A percentile compares a stretch with the other conserved stretches of the same genome.
phyloP scores from a whole-genome alignment of 2,113 vertebrate species.

The Anthoscopus minutus region DNA sequence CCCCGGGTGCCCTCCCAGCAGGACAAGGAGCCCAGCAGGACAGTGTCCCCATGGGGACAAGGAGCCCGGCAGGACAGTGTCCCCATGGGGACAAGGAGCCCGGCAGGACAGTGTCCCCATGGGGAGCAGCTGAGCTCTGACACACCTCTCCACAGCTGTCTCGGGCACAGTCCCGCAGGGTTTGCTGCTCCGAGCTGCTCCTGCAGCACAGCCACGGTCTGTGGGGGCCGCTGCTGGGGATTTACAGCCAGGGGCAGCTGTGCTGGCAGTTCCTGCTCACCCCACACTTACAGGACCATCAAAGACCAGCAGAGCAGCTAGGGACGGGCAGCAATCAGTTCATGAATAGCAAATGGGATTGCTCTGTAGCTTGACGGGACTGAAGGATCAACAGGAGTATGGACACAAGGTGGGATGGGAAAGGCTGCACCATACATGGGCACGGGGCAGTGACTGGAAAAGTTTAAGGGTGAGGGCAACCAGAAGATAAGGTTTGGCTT shows the following conservation, averaged over 20 bases:
- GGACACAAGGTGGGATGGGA: not conserved
- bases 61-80: not conserved
- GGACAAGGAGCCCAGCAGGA: no score
- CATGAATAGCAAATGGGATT: not conserved
- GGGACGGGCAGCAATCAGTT: not conserved
- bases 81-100: no score
- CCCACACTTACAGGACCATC: accelerated
- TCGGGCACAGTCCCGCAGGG: not conserved
- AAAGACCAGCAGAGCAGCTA: not conserved
- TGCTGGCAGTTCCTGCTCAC: not conserved
- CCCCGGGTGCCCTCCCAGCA: not conserved
- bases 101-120: accelerated
- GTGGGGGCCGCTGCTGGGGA: no score
- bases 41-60: not conserved
- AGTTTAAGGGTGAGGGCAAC: not conserved
- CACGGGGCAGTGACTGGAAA: not conserved
- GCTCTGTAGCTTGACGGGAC: not conserved
- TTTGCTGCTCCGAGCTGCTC: not conserved
- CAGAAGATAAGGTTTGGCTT: not conserved
- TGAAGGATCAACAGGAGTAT: accelerated
- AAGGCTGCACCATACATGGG: not conserved
- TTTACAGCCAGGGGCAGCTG: not conserved
- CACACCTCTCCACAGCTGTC: not conserved
- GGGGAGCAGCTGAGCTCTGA: not conserved
- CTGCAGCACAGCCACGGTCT: not conserved